These are phyloP conservation scores for Drosophila micromelanica DNA, from an alignment of 1,140 invertebrate genomes.

Conservation along the genomic window DNA sequence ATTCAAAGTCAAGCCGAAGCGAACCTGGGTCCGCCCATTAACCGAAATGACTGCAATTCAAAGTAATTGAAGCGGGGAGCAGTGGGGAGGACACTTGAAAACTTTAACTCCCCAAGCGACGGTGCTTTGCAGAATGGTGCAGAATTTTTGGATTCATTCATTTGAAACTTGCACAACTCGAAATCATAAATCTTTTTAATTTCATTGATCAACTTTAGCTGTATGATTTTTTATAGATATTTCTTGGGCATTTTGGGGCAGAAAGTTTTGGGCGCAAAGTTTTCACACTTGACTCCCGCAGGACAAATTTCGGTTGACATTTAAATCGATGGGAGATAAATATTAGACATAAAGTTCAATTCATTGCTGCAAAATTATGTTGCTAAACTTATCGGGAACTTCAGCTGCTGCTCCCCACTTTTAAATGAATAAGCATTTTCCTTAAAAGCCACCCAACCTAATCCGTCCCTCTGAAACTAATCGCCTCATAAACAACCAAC, in stretches of 20 bases:
- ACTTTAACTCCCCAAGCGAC: conserved; percentile 50
- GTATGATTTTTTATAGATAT: background rate
- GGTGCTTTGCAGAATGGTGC: conserved; percentile 36
- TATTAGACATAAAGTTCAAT: conserved; percentile 64
- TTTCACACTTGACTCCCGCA: conserved; percentile 73
- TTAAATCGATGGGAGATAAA: conserved; percentile 82
- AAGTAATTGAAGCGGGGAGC: conserved; percentile 57
- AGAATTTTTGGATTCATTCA: conserved; percentile 56
- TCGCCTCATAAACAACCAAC: conserved; percentile 31
- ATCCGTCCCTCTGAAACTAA: conserved; percentile 12
- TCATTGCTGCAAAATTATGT: conserved; percentile 73
- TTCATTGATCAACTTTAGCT: conserved; percentile 75
- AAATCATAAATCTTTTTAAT: conserved; percentile 83
- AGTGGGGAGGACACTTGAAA: conserved; percentile 53
- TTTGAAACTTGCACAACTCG: conserved; percentile 61
- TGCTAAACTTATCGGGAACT: conserved; percentile 47
- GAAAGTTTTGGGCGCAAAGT: conserved; percentile 66
- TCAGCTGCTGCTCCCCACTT: conserved; percentile 16
- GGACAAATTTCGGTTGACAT: conserved; percentile 70
- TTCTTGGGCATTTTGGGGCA: conserved; percentile 13
- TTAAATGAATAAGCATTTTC: conserved; percentile 62
- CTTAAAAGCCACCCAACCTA: conserved; percentile 3
- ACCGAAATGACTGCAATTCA: conserved; percentile 76
- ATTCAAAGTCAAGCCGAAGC: conserved; percentile 23
- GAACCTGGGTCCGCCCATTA: conserved; percentile 60